Evolutionary conservation across 2,797 vertebrate genomes (phyloP).

Genomic region (Neopelma chrysocephalum): DNA sequence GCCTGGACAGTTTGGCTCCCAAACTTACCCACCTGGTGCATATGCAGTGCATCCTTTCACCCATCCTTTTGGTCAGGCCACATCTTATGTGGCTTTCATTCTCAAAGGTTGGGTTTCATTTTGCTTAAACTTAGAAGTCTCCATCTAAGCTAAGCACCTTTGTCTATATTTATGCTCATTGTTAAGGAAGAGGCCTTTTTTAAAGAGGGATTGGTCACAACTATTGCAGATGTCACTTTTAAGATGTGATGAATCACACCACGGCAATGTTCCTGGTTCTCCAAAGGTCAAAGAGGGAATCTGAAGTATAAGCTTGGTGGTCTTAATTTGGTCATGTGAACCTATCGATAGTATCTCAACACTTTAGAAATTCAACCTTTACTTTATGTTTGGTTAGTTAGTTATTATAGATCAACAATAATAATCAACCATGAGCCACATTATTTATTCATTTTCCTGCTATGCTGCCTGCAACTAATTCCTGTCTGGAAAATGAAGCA

Average conservation of each 20-base stretch:
- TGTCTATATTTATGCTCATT: neutral
- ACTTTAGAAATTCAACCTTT: conserved; percentile 41
- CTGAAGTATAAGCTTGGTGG: neutral
- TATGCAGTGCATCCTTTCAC: neutral
- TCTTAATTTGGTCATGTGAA: neutral
- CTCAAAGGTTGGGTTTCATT: neutral
- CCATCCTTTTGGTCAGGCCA: neutral
- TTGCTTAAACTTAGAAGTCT: neutral
- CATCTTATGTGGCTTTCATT: neutral
- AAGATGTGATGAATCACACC: neutral
- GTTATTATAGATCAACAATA: conserved; percentile 42
- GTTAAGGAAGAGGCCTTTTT: neutral
- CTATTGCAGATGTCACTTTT: neutral
- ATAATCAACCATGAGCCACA: neutral
- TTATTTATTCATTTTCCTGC: conserved; percentile 39
- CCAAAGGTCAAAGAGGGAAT: neutral
- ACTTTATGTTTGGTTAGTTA: conserved; percentile 32
- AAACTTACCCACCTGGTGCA: neutral
- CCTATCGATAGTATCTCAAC: neutral
- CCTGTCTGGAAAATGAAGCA: neutral
- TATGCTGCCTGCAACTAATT: neutral
- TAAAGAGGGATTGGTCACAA: neutral
- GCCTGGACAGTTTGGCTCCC: neutral
- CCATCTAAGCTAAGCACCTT: neutral
- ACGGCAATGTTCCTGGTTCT: neutral